phyloP scores from a whole-genome alignment of 2,888 invertebrate species.

The Thereva unica region DNA sequence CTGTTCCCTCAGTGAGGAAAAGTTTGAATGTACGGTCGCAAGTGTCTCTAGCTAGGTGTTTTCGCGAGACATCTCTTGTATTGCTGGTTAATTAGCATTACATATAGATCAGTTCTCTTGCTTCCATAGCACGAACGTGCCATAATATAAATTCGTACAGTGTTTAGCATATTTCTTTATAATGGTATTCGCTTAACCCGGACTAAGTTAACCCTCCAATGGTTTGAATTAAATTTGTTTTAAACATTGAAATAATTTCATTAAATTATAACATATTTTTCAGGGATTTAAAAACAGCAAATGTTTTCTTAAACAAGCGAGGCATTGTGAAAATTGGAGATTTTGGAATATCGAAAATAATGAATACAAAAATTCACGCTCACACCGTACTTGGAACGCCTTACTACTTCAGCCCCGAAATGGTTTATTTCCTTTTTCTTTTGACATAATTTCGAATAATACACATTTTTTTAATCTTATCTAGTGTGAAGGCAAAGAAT shows the following conservation, averaged over 20 bases:
- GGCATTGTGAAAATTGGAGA: slow-evolving; percentile 73
- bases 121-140: too few species aligned
- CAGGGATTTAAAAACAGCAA: slow-evolving; percentile 75
- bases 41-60: too few species aligned
- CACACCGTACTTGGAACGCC: slow-evolving; percentile 75
- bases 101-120: too few species aligned
- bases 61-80: too few species aligned
- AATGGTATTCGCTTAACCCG: too few species aligned
- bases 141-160: too few species aligned
- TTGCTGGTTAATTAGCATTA: too few species aligned
- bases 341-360: slow-evolving; percentile 76
- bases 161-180: too few species aligned
- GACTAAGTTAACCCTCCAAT: too few species aligned
- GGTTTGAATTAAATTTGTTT: neutral
- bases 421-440: slow-evolving; percentile 57
- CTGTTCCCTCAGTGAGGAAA: too few species aligned
- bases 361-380: slow-evolving; percentile 68
- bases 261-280: slow-evolving; percentile 39
- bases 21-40: too few species aligned
- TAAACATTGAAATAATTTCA: slow-evolving; percentile 8
- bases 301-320: slow-evolving; percentile 71
- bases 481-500: slow-evolving; percentile 75
- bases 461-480: slow-evolving; percentile 1
- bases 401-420: slow-evolving; percentile 74
- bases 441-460: neutral